These are phyloP conservation scores for Cylindroiulus punctatus DNA, from an alignment of 2,888 invertebrate genomes.

Conservation along the genomic window DNA sequence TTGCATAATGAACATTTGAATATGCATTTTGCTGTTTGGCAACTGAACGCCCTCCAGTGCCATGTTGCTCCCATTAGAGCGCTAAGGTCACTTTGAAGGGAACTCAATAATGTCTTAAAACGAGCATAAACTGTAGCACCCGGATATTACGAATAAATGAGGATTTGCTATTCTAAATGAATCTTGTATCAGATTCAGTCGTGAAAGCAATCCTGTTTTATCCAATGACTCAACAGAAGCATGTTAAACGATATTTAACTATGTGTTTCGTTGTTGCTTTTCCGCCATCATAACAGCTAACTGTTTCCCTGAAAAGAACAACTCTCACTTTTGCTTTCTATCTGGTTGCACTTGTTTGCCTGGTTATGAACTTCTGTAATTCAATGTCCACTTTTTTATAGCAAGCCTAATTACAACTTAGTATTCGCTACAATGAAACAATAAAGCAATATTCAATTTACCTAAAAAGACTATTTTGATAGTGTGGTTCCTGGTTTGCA, in stretches of 20 bases:
- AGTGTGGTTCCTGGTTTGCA: no score
- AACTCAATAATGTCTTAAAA: not conserved
- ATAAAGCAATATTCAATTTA: not conserved
- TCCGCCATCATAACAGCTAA: not conserved
- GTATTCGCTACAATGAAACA: not conserved
- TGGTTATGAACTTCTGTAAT: not conserved
- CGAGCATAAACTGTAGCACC: not conserved
- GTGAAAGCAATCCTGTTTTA: constrained; percentile 27
- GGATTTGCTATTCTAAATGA: not conserved
- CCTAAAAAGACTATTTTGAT: no score
- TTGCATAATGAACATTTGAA: constrained; percentile 42
- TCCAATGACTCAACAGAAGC: constrained; percentile 29
- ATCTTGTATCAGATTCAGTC: not conserved
- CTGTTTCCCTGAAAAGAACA: not conserved
- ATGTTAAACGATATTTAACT: constrained; percentile 21
- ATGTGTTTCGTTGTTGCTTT: constrained; percentile 33
- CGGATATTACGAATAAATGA: not conserved
- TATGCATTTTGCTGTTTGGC: not conserved
- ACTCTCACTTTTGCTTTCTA: constrained; percentile 7
- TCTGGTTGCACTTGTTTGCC: not conserved
- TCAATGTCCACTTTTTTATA: not conserved
- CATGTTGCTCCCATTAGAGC: not conserved
- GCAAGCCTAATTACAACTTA: no score
- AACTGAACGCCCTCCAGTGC: constrained; percentile 3
- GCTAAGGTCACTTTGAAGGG: constrained; percentile 29